Conservation (phyloP, 2,797 vertebrate species). For the Pangasius krempfi region DNA sequence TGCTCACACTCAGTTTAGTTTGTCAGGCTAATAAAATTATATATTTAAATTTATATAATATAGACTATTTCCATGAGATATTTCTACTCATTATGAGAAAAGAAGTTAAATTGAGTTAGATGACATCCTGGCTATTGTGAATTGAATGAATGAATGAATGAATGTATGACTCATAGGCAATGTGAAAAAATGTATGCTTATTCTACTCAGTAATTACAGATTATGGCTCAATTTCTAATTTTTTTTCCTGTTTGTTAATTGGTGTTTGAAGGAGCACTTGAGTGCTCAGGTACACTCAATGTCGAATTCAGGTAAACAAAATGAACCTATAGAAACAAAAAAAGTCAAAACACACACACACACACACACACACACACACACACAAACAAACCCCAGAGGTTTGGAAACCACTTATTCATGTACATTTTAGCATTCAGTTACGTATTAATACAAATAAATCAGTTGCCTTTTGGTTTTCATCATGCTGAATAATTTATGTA, state of each 20-base stretch:
- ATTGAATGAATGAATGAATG: not conserved
- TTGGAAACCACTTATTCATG: too few species aligned
- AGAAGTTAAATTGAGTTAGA: not conserved
- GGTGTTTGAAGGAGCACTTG: not conserved
- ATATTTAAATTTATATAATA: not conserved
- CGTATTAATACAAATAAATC: too few species aligned
- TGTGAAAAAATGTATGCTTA: not conserved
- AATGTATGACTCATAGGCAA: not conserved
- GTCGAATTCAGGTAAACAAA: not conserved
- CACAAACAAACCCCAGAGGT: too few species aligned
- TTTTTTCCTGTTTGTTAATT: not conserved
- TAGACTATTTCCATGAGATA: not conserved
- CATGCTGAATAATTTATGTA: not conserved
- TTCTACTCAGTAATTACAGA: not conserved
- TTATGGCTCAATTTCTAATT: not conserved
- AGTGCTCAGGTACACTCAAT: not conserved
- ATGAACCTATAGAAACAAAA: not conserved
- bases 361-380: too few species aligned
- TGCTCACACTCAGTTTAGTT: too few species aligned
- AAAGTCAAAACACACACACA: too few species aligned
- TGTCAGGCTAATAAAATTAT: too few species aligned
- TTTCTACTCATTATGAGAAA: not conserved
- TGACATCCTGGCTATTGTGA: not conserved
- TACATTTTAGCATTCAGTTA: too few species aligned
- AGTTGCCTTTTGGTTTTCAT: not conserved